Percentiles rank a stretch among this genome's conserved stretches.
Evolutionary conservation across 1,140 invertebrate genomes (phyloP).

Genomic region (Calosoma granatense): DNA sequence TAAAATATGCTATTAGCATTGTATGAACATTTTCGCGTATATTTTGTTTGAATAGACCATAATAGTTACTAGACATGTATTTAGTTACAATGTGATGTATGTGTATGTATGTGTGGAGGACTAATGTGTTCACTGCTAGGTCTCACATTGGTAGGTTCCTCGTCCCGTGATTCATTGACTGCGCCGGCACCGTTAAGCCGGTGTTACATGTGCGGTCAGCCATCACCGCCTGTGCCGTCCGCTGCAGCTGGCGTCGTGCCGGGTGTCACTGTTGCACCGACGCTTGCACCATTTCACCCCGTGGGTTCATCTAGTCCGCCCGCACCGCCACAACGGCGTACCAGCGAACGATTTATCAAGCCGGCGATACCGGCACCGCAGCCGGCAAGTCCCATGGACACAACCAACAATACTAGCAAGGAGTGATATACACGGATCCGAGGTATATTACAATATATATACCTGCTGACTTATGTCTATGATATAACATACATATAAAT

Average conservation of each 20-base stretch:
- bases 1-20: no score
- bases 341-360: slow-evolving; percentile 69
- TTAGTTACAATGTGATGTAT: no score
- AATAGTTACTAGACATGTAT: no score
- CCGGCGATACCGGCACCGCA: slow-evolving; percentile 54
- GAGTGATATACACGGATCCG: slow-evolving; percentile 23
- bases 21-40: no score
- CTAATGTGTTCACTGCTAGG: slow-evolving; percentile 18
- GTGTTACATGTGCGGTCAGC: slow-evolving; percentile 64
- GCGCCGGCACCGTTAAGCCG: slow-evolving; percentile 54
- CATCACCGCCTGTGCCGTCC: slow-evolving; percentile 42
- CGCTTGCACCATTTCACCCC: slow-evolving; percentile 12
- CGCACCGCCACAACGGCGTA: slow-evolving; percentile 45
- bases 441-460: not conserved
- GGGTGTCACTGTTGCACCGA: not conserved
- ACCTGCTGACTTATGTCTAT: no score
- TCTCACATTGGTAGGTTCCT: slow-evolving; percentile 32
- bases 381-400: slow-evolving; percentile 58
- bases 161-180: slow-evolving; percentile 39
- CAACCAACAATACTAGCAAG: slow-evolving; percentile 33
- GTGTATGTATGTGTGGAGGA: no score
- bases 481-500: no score
- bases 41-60: no score
- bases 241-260: slow-evolving; percentile 29
- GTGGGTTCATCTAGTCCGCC: slow-evolving; percentile 25